Evolutionary conservation across 2,113 vertebrate genomes (phyloP), one percentile per base, ranked within the genome.

Genomic region (Pelmatolapia mariae): DNA sequence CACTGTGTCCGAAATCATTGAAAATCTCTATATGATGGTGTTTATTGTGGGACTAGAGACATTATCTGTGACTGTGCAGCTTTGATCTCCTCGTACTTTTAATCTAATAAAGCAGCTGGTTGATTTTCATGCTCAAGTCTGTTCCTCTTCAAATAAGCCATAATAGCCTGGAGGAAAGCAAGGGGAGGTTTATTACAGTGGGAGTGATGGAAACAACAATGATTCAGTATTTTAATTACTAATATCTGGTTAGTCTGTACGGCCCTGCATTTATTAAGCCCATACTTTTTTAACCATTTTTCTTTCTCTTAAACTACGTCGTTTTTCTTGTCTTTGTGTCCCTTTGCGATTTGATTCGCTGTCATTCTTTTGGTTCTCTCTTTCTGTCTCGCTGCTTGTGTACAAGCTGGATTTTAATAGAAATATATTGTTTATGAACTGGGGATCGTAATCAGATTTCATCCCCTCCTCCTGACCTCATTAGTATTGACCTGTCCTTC

Each of bases 401-500:
- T 87, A 86, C 84, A 93, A 76, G 88, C 83, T 89, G 81, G 82
- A 83, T 94, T 91, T 92, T 95, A 95, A 96, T 96, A 91, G 92
- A 94, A 95, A 95, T 89, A 89, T 95, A 96, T 97, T 96, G 92
- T 95, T 96, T 95, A 95, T 96, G 94, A 96, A 93, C 93, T 93
- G 87, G 78, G 83, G 81, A 87, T 81, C 56, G 78, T 94, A 94
- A 96, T 94, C 89, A 83, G 83, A 96, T 97, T 95, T 81, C 50
- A 80, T 86, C 90, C 85, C 85, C 86, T 94, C 78, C 80, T 71
- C 18, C 87, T 95, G 92, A 96, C 94, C 93, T 94, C 89, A 93
- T 97, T 96, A 96, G 96, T 96, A 96, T 96, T 94, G 96, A 97
- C 94, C 94, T 93, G 92, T 93, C 90, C 87, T 89, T 86, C 73